phyloP scores from a whole-genome alignment of 2,113 vertebrate genomes.

The Arvicanthis niloticus region DNA sequence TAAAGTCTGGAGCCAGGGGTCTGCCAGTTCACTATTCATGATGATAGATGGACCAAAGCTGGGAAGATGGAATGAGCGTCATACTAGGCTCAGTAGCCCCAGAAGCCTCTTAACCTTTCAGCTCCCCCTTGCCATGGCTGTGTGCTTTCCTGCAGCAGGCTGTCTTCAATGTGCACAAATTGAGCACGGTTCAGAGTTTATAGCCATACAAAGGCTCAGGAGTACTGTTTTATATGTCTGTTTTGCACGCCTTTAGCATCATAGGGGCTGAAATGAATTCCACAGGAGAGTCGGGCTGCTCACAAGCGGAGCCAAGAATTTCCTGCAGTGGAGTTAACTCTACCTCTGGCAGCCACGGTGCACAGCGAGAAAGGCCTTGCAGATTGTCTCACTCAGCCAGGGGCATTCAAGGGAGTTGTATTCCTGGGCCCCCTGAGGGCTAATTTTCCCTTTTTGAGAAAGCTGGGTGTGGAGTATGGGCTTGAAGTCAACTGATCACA shows the following conservation, averaged over 20 bases:
- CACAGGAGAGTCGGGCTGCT: conserved; percentile 78
- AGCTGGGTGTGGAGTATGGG: conserved; percentile 47
- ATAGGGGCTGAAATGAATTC: conserved; percentile 84
- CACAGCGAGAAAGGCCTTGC: not conserved
- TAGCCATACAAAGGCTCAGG: conserved; percentile 73
- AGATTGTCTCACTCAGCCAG: not conserved
- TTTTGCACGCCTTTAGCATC: conserved; percentile 78
- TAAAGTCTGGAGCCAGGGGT: not conserved
- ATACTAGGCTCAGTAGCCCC: not conserved
- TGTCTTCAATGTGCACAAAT: conserved; percentile 61
- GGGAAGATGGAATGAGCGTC: not conserved
- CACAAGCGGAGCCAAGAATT: conserved; percentile 84
- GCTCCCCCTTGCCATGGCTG: conserved; percentile 10
- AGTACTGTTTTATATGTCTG: conserved; percentile 84
- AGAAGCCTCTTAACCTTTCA: conserved; percentile 17
- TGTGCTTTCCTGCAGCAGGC: conserved; percentile 46
- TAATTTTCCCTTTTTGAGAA: conserved; percentile 35
- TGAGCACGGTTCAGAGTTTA: conserved; percentile 78
- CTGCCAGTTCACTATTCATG: not conserved
- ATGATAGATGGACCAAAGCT: conserved; percentile 47
- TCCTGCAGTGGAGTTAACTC: conserved; percentile 67
- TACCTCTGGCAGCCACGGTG: not conserved
- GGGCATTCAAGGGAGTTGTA: conserved; percentile 13
- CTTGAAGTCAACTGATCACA: conserved; percentile 3
- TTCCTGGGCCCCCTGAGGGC: not conserved